Conservation (phyloP, 1,140 invertebrate genomes). For the Metaphire vulgaris region DNA sequence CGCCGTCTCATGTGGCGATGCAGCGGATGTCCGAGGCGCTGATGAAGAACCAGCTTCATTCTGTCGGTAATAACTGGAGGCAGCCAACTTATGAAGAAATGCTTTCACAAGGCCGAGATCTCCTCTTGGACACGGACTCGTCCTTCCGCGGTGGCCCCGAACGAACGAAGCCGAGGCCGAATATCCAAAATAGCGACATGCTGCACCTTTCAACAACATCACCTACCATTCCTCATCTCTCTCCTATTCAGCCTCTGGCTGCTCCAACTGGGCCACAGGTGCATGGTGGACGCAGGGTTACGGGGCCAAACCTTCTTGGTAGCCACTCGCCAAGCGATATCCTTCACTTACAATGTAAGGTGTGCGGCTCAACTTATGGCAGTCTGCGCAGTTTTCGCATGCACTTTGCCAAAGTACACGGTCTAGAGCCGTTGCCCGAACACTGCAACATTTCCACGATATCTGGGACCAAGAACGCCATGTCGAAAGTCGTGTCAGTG, state of each 20-base stretch:
- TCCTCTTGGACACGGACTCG: not conserved
- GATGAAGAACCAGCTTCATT: not conserved
- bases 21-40: not conserved
- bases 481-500: not conserved
- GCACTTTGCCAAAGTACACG: conserved; percentile 26
- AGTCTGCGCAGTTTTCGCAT: conserved; percentile 27
- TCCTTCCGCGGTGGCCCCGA: not conserved
- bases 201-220: not conserved
- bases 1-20: not conserved
- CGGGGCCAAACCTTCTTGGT: not conserved
- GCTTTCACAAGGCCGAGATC: not conserved
- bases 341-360: conserved; percentile 27
- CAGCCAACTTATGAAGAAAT: not conserved
- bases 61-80: not conserved
- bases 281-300: too few species aligned
- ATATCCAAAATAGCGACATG: not conserved
- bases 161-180: not conserved
- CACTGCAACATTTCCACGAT: conserved; percentile 13
- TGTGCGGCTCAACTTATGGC: conserved; percentile 21
- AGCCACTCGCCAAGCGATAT: conserved; percentile 3
- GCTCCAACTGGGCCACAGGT: not conserved
- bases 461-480: conserved; percentile 6
- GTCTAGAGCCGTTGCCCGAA: conserved; percentile 19
- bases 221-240: conserved; percentile 3
- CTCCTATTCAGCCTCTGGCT: not conserved